A percentile compares a stretch with the other conserved stretches of the same genome.
Conservation (phyloP, 2,797 vertebrate species). For the Sphaeramia orbicularis region DNA sequence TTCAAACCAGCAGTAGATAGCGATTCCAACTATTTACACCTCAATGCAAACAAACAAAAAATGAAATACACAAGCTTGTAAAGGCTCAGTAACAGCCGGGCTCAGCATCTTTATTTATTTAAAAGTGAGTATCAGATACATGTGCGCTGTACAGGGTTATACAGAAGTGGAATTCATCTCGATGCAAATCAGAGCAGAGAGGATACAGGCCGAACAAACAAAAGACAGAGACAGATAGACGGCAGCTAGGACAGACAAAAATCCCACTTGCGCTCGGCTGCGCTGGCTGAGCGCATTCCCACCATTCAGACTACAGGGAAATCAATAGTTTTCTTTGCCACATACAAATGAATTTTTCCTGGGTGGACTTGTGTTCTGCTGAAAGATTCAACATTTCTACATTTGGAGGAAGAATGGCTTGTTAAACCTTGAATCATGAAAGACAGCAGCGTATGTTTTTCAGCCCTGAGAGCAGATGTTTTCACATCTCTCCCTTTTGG, state of each 20-base stretch:
- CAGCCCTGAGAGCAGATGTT: slow-evolving; percentile 8
- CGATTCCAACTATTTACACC: slow-evolving; percentile 16
- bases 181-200: slow-evolving; percentile 57
- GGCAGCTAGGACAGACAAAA: slow-evolving; percentile 55
- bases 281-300: slow-evolving; percentile 62
- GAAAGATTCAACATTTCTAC: slow-evolving; percentile 63
- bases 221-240: slow-evolving; percentile 52
- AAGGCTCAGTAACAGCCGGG: neutral
- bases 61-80: slow-evolving; percentile 2
- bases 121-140: slow-evolving; percentile 4
- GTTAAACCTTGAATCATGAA: slow-evolving; percentile 62
- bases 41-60: slow-evolving; percentile 11
- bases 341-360: slow-evolving; percentile 73
- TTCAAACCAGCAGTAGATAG: neutral
- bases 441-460: slow-evolving; percentile 36
- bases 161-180: too few species aligned
- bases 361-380: slow-evolving; percentile 34
- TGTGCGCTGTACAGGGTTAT: slow-evolving; percentile 15
- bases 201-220: slow-evolving; percentile 42
- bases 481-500: slow-evolving; percentile 1
- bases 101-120: slow-evolving; percentile 21
- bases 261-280: slow-evolving; percentile 57
- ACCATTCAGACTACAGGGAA: slow-evolving; percentile 72
- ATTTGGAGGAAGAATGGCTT: slow-evolving; percentile 57
- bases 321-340: slow-evolving; percentile 79